Evolutionary conservation across 2,888 invertebrate genomes (phyloP).

Genomic region (Athetis lepigone): DNA sequence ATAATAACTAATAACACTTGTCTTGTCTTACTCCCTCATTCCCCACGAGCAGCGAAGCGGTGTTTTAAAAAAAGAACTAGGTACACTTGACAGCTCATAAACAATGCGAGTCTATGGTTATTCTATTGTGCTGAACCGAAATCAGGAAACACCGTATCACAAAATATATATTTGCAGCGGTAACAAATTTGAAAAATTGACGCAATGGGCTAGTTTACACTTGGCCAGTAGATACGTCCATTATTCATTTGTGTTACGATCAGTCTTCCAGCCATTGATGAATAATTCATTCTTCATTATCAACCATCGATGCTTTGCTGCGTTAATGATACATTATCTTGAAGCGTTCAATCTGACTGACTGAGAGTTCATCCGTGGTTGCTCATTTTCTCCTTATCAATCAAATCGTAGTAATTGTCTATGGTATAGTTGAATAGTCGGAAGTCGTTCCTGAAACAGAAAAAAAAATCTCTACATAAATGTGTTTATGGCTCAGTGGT

Average conservation of each 20-base stretch:
- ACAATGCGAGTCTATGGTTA: constrained; percentile 30
- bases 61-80: constrained; percentile 43
- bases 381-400: constrained; percentile 74
- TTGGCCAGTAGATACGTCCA: constrained; percentile 56
- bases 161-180: constrained; percentile 59
- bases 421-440: constrained; percentile 96
- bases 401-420: constrained; percentile 92
- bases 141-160: constrained; percentile 46
- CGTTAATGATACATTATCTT: constrained; percentile 59
- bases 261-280: constrained; percentile 73
- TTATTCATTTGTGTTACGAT: constrained; percentile 72
- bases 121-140: constrained; percentile 41
- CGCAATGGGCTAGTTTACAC: constrained; percentile 55
- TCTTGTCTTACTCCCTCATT: constrained; percentile 23
- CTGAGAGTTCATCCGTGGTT: constrained; percentile 78
- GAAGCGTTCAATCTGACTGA: constrained; percentile 59
- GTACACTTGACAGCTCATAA: constrained; percentile 27
- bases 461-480: not conserved
- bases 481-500: not conserved
- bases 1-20: not conserved
- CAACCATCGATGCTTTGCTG: constrained; percentile 68
- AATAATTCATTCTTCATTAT: constrained; percentile 68
- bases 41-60: constrained; percentile 20
- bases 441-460: constrained; percentile 94
- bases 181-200: constrained; percentile 66